Evolutionary conservation across 1,140 invertebrate genomes (phyloP).

Genomic region (Trinorchestia longiramus): DNA sequence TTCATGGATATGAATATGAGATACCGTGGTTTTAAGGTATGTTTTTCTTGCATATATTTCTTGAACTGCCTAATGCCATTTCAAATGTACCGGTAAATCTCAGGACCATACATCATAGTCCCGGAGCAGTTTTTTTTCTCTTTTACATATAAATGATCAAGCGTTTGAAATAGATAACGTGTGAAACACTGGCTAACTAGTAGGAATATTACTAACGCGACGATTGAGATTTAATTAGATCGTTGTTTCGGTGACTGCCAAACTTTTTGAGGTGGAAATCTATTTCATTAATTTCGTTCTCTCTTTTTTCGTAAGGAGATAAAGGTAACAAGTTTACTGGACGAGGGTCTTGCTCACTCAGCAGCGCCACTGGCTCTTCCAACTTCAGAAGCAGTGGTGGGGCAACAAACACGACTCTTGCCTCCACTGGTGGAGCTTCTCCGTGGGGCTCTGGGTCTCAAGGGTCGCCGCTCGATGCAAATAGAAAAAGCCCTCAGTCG

Average conservation of each 20-base stretch:
- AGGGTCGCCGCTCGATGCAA: background rate
- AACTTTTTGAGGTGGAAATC: background rate
- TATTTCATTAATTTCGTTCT: background rate
- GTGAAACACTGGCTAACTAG: background rate
- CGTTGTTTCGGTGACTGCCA: background rate
- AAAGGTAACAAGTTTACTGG: slow-evolving; percentile 61
- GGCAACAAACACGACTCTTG: slow-evolving; percentile 26
- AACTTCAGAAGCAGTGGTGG: slow-evolving; percentile 42
- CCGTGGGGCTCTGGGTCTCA: background rate
- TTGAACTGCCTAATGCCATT: too few species aligned
- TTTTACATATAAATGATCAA: too few species aligned
- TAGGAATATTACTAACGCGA: background rate
- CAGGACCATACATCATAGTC: too few species aligned
- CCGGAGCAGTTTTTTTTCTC: too few species aligned
- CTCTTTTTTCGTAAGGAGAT: slow-evolving; percentile 47
- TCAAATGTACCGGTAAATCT: too few species aligned
- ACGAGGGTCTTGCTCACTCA: slow-evolving; percentile 39
- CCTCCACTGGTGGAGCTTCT: slow-evolving; percentile 67
- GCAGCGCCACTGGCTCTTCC: slow-evolving; percentile 26
- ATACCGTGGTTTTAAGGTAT: background rate
- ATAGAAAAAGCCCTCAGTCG: slow-evolving; percentile 29
- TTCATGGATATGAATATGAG: background rate
- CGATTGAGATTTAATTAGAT: background rate
- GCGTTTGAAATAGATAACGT: too few species aligned
- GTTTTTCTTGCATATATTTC: too few species aligned